Evolutionary conservation across 2,888 invertebrate species (phyloP), one percentile per base, ranked within the genome.

Genomic region (Rosalia funebris): DNA sequence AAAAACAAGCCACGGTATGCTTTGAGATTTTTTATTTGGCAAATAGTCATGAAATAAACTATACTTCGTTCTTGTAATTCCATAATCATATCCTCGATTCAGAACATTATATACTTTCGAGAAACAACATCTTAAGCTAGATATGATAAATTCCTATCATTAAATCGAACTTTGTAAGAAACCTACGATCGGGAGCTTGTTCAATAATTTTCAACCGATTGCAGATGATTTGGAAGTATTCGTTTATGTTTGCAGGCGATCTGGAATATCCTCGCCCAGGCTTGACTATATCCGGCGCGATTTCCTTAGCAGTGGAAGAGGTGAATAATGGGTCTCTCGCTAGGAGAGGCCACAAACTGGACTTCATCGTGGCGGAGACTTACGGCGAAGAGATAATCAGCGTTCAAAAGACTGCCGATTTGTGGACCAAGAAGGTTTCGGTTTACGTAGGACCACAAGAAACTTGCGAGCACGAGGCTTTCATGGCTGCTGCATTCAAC

Each of bases 401-500:
- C 77, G 94, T 96, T 68, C 84, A 89, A 54, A 89, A 89, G 83
- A 95, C 95, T 19, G 95, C 95, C 0, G 85, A 91, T 11, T 82
- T 95, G 37, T 93, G 95, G 91, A 91, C 89, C 46, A 84, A 87
- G 67, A 92, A 95, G 75, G 89, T 96, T 53, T 90, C 92, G 1
- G 96, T 89, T 31, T 95, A 93, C 79, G 92, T 97, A 70, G 96
- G 96, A 0, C 93, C 93, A 0, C 92, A 93, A 77, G 94, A 94
- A 79, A 93, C 95, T 0, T 95, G 96, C 80, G 89, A 93, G 14
- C 95, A 96, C 80, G 96, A 97, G 82, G 96, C 93, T 0, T 88
- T 92, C 69, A 92, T 97, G 89, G 96, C 96, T 0, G 92, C 95
- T 0, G 92, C 95, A 37, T 95, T 96, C 82, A 95, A 96, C 81